phyloP scores from a whole-genome alignment of 2,113 vertebrate species.

The Misgurnus mizolepis region DNA sequence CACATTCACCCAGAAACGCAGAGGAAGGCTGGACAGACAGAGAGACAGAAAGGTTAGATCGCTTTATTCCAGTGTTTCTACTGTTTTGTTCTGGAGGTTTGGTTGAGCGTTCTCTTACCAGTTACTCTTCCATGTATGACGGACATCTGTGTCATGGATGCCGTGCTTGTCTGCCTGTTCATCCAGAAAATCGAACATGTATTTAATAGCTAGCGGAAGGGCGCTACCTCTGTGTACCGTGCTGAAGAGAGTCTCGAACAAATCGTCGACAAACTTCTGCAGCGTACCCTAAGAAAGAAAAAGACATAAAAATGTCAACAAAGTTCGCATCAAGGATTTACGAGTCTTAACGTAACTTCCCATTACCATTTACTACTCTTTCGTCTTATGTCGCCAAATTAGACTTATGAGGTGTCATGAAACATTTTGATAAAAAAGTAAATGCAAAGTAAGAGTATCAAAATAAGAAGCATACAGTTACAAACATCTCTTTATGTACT shows the following conservation, averaged over 20 bases:
- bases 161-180: conserved; percentile 95
- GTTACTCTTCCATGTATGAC: conserved; percentile 99
- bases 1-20: conserved; percentile 99
- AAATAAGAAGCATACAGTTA: too few relatives aligned
- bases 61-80: not conserved
- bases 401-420: too few relatives aligned
- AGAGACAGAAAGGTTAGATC: not conserved
- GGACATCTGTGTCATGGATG: conserved; percentile 93
- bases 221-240: conserved; percentile 94
- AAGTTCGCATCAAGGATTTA: too few relatives aligned
- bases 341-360: too few relatives aligned
- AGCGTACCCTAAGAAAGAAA: conserved; percentile 83
- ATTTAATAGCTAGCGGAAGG: conserved; percentile 96
- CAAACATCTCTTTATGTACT: too few relatives aligned
- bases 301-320: not conserved
- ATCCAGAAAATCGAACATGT: conserved; percentile 99
- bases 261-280: conserved; percentile 97
- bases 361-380: too few relatives aligned
- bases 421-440: too few relatives aligned
- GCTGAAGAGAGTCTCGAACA: conserved; percentile 98
- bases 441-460: too few relatives aligned
- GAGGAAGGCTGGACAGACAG: conserved; percentile 81
- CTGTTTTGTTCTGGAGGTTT: not conserved
- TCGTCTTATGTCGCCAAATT: too few relatives aligned
- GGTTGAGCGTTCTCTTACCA: conserved; percentile 76